Percentiles rank a stretch among this genome's conserved stretches.
These are phyloP conservation scores for Chydorus sphaericus DNA, from an alignment of 2,888 invertebrate species.

Conservation along the genomic window DNA sequence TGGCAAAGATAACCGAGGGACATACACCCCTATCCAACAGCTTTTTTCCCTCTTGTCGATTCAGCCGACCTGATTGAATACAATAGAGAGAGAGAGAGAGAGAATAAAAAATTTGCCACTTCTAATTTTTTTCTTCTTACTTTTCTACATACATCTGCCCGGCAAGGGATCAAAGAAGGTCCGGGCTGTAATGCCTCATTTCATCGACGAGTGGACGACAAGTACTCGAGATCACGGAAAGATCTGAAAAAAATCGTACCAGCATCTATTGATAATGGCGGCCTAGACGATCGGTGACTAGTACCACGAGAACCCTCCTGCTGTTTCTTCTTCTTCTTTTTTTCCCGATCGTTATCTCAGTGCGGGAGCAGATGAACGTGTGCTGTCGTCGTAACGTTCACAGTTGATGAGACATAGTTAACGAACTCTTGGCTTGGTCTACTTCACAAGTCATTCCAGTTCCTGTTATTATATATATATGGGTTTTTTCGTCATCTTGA, in stretches of 20 bases:
- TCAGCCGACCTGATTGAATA: conserved; percentile 5
- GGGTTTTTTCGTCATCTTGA: too few relatives aligned
- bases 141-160: too few relatives aligned
- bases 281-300: background rate
- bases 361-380: too few relatives aligned
- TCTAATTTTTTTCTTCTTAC: background rate
- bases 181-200: conserved; percentile 5
- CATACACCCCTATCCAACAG: background rate
- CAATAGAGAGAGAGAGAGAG: too few relatives aligned
- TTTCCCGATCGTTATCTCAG: background rate
- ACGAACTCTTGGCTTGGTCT: background rate
- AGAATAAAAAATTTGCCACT: conserved; percentile 5
- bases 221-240: background rate
- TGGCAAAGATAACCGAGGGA: background rate
- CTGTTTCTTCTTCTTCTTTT: too few relatives aligned
- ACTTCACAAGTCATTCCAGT: too few relatives aligned
- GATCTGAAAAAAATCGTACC: background rate
- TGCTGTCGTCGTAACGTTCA: background rate
- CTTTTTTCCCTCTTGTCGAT: background rate
- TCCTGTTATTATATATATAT: too few relatives aligned
- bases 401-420: conserved; percentile 5
- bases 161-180: too few relatives aligned
- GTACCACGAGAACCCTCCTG: background rate
- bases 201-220: background rate
- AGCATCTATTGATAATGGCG: background rate